Percentiles rank a stretch among this genome's conserved stretches.
Conservation (phyloP, 1,140 invertebrate species). For the Carposina sasakii region DNA sequence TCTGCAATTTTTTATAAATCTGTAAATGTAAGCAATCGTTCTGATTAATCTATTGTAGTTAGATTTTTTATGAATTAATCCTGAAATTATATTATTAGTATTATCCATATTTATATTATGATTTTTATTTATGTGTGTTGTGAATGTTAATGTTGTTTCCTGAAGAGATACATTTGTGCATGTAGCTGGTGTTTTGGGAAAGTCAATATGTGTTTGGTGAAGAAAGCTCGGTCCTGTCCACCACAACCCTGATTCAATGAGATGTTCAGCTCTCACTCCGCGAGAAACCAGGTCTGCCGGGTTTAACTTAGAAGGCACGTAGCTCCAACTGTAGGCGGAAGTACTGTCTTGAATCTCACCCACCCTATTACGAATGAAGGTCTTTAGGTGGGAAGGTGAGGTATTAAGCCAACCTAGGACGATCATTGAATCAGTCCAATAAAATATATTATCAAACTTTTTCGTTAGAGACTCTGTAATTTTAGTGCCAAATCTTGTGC, state of each 20-base stretch:
- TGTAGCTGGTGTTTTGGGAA: not conserved
- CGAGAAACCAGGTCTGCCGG: not conserved
- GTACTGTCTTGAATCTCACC: not conserved
- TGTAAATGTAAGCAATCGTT: constrained; percentile 7
- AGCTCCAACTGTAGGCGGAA: not conserved
- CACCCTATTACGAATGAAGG: not conserved
- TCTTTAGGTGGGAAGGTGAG: not conserved
- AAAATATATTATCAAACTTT: not conserved
- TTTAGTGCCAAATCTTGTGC: not conserved
- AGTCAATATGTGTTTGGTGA: not conserved
- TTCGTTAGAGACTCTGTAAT: not conserved
- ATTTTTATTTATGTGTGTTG: no score
- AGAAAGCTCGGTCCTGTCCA: constrained; percentile 1
- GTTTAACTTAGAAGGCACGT: constrained; percentile 1
- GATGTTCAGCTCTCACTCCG: not conserved
- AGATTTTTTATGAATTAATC: not conserved
- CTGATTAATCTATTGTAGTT: not conserved
- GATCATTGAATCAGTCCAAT: not conserved
- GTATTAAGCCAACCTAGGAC: not conserved
- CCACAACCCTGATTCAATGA: not conserved
- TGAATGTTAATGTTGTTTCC: no score
- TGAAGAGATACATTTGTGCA: not conserved
- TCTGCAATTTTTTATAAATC: not conserved
- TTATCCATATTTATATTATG: not conserved
- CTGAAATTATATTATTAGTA: not conserved